Evolutionary conservation across 2,113 vertebrate species (phyloP), one percentile per base, ranked within the genome.

Genomic region (Bombycilla garrulus): DNA sequence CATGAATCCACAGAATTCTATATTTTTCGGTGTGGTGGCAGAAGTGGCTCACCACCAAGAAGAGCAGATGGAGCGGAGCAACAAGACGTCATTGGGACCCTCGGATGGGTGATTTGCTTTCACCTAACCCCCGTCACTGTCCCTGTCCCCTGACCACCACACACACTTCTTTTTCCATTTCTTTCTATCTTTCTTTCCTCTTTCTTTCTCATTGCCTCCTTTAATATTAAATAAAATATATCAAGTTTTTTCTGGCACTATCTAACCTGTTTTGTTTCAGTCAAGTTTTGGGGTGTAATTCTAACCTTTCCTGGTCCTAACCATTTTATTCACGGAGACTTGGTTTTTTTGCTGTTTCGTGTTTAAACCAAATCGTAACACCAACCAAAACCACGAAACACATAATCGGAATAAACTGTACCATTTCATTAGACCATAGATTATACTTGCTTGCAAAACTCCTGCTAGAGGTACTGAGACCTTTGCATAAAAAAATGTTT

Each of bases 271-370:
- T 38, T 73, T 5, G 6, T 73, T 65, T 56, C 47, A 40, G 26
- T 56, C 23, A 56, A 24, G 15, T 14, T 56, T 47, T 29, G n/a
- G 19, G 12, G 15, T 40, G 19, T 28, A 64, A 47, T 28, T 56
- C 0, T 0, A 56, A 40, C 10, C 5, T 47, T 54, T 22, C 18
- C 56, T 3, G 0, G 6, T 54, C 73, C 0, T 0, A 62, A 33
- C 3, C 0, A 1, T 67, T 81, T 81, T 47, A 26, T 26, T 21
- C 22, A 56, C 26, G 38, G 8, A 47, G 12, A 56, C 15, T 56
- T 40, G 6, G 10, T 73, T 56, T 64, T 73, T 47, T 64, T 40
- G 10, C 6, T 10, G 19, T 40, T 56, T 15, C 24, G 3, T n/a
- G 6, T 56, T 64, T 48, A 47, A 56, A 56, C 5, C 0, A 0